Evolutionary conservation across 2,113 vertebrate species (phyloP), one percentile per base, ranked within the genome.

Genomic region (Fregetta grallaria): DNA sequence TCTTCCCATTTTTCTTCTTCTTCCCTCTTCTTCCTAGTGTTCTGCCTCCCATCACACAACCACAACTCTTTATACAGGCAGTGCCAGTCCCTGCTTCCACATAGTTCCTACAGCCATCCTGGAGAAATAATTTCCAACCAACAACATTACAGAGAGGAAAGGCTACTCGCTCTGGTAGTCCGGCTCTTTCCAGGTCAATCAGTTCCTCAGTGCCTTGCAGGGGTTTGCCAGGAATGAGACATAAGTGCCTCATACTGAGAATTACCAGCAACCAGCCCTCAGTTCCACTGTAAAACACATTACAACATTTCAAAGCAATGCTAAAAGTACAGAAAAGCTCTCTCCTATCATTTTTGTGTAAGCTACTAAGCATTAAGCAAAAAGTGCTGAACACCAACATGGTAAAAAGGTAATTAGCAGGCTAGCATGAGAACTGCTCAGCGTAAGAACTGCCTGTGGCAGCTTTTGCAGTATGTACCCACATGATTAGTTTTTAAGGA

Each of bases 131-230:
- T 34, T 73, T 84, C 56, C 56, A 85, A 7, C 40, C 63, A 45
- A 15, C 27, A 44, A 12, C 2, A 25, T 40, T 17, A 22, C 8
- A 29, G 25, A 56, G 29, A 78, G 8, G 4, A 65, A 61, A 23
- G 7, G 7, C 11, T 32, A 21, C 2, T 5, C 11, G 0, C 6
- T 14, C 13, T 32, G 11, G 40, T 52, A 14, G 49, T 9, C 49
- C 19, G 38, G 7, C 8, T 61, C 38, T 50, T 44, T 42, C 14
- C 13, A 47, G 49, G 49, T 68, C 72, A 62, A 34, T 17, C 30
- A 27, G 50, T 32, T 71, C 68, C 25, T 58, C 49, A 53, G 38
- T 3, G 7, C 26, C 44, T 75, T 49, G 70, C 45, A 32, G 36
- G 15, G 6, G 10, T 59, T 76, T 36, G 47, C 26, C 30, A 61